Conservation (phyloP, 2,797 vertebrate genomes). For the Anas georgica region DNA sequence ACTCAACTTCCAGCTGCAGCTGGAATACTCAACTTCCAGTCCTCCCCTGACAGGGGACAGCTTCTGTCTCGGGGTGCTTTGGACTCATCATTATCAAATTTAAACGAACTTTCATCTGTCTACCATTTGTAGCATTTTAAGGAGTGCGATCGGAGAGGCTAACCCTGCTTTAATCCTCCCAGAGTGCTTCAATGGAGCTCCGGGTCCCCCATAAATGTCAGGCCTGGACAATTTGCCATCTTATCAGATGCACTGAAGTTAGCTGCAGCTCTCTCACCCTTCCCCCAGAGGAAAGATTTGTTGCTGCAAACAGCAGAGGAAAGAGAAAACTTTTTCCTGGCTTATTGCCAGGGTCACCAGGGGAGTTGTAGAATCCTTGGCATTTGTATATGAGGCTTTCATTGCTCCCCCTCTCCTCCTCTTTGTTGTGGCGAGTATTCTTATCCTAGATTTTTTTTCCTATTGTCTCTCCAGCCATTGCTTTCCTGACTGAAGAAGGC, state of each 20-base stretch:
- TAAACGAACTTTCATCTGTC: constrained; percentile 61
- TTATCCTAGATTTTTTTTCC: background rate
- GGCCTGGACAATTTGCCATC: constrained; percentile 51
- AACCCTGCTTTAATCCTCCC: constrained; percentile 65
- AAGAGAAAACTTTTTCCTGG: constrained; percentile 77
- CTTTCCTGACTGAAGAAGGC: background rate
- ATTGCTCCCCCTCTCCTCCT: constrained; percentile 13
- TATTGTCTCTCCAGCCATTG: background rate
- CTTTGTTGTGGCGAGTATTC: constrained; percentile 18
- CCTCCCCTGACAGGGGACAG: constrained; percentile 28
- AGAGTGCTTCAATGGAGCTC: constrained; percentile 53
- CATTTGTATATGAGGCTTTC: constrained; percentile 69
- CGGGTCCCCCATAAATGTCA: constrained; percentile 70
- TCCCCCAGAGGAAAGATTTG: constrained; percentile 60
- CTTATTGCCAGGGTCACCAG: constrained; percentile 62
- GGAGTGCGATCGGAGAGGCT: background rate
- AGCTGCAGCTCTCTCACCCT: constrained; percentile 35
- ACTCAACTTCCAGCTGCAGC: background rate
- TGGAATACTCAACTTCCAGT: constrained; percentile 1
- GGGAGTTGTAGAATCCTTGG: constrained; percentile 75
- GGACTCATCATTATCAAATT: constrained; percentile 42
- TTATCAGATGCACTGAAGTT: constrained; percentile 50
- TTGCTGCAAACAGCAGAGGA: constrained; percentile 60
- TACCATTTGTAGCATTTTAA: constrained; percentile 59
- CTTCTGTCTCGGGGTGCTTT: constrained; percentile 43